phyloP scores from a whole-genome alignment of 2,113 vertebrate species.

The Laterallus jamaicensis region DNA sequence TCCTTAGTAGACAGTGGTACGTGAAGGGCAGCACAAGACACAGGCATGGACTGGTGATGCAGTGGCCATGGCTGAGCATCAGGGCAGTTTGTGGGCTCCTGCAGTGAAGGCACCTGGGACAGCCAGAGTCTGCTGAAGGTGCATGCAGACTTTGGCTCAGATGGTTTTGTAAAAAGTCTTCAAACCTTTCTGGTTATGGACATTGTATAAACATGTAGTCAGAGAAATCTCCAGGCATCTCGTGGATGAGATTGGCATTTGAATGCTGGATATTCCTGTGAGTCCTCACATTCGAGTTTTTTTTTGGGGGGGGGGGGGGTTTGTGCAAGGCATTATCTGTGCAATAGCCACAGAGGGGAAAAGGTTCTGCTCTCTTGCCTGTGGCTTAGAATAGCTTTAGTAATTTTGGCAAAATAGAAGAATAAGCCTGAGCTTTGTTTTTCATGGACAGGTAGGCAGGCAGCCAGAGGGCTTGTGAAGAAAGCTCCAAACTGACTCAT shows the following conservation, averaged over 20 bases:
- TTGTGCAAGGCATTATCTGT: background rate
- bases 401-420: background rate
- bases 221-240: background rate
- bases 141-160: accelerated
- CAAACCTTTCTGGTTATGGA: background rate
- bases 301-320: background rate
- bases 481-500: background rate
- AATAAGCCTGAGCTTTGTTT: background rate
- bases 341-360: background rate
- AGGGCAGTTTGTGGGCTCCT: background rate
- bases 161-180: background rate
- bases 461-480: background rate
- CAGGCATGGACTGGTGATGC: background rate
- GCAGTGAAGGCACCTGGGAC: background rate
- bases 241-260: background rate
- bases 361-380: background rate
- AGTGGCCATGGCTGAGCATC: background rate
- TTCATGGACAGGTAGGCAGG: background rate
- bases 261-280: background rate
- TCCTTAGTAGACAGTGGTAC: accelerated
- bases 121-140: background rate
- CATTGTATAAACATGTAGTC: background rate
- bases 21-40: background rate
- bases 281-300: background rate
- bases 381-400: background rate